Evolutionary conservation across 2,113 vertebrate genomes (phyloP).

Genomic region (Semnornis frantzii): DNA sequence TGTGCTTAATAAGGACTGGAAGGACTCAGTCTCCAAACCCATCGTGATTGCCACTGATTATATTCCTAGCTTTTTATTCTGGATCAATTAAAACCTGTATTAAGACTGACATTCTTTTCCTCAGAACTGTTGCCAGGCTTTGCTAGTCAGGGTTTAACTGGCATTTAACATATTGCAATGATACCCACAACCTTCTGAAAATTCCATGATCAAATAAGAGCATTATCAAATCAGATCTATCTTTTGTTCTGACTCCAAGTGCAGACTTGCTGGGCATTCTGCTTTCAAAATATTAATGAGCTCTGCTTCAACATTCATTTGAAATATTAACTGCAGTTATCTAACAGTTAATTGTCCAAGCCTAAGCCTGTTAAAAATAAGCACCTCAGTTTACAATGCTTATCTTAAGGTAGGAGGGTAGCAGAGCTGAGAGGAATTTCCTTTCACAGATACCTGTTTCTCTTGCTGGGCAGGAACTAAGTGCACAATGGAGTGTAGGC

Average conservation of each 20-base stretch:
- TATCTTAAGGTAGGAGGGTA: not conserved
- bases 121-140: not conserved
- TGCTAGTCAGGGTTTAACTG: not conserved
- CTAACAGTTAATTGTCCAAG: not conserved
- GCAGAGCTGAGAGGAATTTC: not conserved
- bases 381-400: not conserved
- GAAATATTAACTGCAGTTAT: not conserved
- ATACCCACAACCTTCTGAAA: not conserved
- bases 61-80: conserved; percentile 11
- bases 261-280: not conserved
- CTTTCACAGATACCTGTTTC: not conserved
- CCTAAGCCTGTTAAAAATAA: not conserved
- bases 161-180: not conserved
- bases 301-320: not conserved
- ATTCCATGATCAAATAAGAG: not conserved
- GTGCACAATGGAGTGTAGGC: not conserved
- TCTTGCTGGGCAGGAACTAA: not conserved
- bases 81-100: not conserved
- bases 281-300: not conserved
- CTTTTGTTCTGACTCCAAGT: not conserved
- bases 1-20: not conserved
- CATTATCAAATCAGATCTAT: not conserved
- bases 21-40: not conserved
- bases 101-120: not conserved
- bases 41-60: not conserved